Percentiles rank a stretch among this genome's conserved stretches.
Evolutionary conservation across 2,797 vertebrate species (phyloP).

Genomic region (Myotis findleyi): DNA sequence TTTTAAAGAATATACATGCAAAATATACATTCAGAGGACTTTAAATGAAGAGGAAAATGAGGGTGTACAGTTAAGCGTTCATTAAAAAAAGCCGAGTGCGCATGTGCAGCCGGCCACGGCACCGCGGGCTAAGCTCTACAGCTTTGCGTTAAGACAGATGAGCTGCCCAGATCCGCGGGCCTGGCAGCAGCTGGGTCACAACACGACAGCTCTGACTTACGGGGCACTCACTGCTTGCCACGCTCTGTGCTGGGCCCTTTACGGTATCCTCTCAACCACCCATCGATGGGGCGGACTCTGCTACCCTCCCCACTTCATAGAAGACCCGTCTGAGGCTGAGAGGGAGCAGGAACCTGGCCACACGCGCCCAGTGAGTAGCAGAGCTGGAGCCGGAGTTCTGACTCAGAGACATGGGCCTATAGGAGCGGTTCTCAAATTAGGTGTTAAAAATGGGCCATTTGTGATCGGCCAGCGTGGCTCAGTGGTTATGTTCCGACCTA

Average conservation of each 20-base stretch:
- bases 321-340: neutral
- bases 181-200: neutral
- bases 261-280: neutral
- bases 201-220: neutral
- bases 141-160: neutral
- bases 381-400: neutral
- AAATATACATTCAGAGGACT: neutral
- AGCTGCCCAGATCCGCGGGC: neutral
- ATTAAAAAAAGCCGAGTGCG: neutral
- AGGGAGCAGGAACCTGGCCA: neutral
- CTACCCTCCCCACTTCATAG: neutral
- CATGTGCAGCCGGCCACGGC: fast-evolving
- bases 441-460: neutral
- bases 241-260: neutral
- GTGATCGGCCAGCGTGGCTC: neutral
- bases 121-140: neutral
- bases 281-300: neutral
- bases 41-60: neutral
- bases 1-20: neutral
- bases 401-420: neutral
- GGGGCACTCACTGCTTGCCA: neutral
- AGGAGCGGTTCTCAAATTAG: neutral
- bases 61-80: neutral
- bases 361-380: neutral
- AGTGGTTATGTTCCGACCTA: too few species aligned